Evolutionary conservation across 2,888 invertebrate species (phyloP).

Genomic region (Aleiodes leptofemur): DNA sequence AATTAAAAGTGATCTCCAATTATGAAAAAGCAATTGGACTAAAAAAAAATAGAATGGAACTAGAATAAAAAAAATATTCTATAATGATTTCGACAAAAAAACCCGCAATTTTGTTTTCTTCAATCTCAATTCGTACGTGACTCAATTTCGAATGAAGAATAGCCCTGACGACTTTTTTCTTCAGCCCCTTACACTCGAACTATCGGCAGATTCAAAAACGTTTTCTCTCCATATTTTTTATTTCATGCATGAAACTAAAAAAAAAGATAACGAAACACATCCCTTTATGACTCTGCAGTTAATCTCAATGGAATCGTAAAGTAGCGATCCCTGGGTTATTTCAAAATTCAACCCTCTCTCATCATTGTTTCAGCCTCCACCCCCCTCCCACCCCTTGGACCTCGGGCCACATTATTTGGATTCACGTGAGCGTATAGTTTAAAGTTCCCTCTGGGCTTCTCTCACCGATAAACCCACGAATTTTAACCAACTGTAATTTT

Average conservation of each 20-base stretch:
- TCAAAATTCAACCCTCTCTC: too few species aligned
- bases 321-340: too few species aligned
- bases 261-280: too few species aligned
- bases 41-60: neutral
- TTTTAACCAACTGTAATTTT: conserved; percentile 5
- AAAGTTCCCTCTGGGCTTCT: conserved; percentile 36
- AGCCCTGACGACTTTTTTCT: neutral
- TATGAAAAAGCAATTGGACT: conserved; percentile 1
- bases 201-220: too few species aligned
- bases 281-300: conserved; percentile 1
- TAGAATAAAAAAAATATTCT: conserved; percentile 8
- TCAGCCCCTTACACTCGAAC: neutral
- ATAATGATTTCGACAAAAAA: conserved; percentile 26
- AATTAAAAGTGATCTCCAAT: conserved; percentile 2
- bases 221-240: neutral
- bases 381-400: neutral
- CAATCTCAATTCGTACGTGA: conserved; percentile 40
- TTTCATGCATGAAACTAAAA: neutral
- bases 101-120: conserved; percentile 21
- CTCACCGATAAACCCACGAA: conserved; percentile 25
- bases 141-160: conserved; percentile 34
- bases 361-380: too few species aligned
- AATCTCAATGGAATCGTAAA: conserved; percentile 16
- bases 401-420: conserved; percentile 26
- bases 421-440: conserved; percentile 46